These are phyloP conservation scores for Ceyx margarethae DNA, from an alignment of 2,113 vertebrate genomes.

Conservation along the genomic window DNA sequence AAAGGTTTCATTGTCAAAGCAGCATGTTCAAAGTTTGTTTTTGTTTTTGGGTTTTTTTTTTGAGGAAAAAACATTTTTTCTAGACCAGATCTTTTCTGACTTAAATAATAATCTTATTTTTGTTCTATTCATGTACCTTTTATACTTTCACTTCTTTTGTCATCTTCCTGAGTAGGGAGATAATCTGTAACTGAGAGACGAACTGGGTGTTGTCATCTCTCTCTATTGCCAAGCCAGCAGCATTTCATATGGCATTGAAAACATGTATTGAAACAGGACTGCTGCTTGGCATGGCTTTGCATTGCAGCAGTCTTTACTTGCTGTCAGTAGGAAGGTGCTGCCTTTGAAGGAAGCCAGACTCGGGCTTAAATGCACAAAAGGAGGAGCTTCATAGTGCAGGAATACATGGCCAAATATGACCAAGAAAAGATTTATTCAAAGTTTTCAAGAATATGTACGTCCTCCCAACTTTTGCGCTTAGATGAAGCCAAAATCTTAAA, in stretches of 20 bases:
- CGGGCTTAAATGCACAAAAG: background rate
- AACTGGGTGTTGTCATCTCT: background rate
- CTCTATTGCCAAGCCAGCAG: background rate
- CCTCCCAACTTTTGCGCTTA: background rate
- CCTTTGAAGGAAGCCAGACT: background rate
- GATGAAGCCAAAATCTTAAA: background rate
- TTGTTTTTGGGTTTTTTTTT: background rate
- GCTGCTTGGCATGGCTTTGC: slow-evolving; percentile 6
- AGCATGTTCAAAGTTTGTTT: background rate
- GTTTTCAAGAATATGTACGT: background rate
- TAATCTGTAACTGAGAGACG: background rate
- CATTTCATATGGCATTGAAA: background rate
- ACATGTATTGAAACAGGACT: background rate
- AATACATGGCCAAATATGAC: background rate
- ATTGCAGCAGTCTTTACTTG: background rate
- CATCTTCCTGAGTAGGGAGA: background rate
- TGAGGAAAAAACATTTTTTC: background rate
- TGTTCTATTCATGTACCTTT: background rate
- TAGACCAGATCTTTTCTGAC: background rate
- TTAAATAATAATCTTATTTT: background rate
- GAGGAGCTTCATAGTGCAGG: background rate
- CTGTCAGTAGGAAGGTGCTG: background rate
- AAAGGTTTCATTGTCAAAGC: background rate
- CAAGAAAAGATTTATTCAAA: background rate
- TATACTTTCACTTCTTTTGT: background rate